Evolutionary conservation across 2,113 vertebrate species (phyloP).

Genomic region (Dasyornis broadbenti): DNA sequence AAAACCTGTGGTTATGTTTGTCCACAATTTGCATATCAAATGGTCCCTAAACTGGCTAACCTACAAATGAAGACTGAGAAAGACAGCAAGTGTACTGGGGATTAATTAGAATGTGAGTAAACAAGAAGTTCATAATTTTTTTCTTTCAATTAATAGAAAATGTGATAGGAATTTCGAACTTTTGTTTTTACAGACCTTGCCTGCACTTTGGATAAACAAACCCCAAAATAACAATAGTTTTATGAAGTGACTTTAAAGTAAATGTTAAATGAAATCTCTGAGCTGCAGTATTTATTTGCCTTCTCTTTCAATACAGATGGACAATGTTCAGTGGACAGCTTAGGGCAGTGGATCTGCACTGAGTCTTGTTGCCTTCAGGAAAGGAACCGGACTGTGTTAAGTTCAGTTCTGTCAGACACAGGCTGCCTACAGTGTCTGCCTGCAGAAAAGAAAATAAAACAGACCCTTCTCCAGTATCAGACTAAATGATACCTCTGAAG

Average conservation of each 20-base stretch:
- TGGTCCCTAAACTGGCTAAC: neutral
- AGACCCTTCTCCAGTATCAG: neutral
- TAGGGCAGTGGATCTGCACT: neutral
- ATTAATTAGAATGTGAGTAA: neutral
- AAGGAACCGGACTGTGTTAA: neutral
- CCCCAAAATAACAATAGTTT: neutral
- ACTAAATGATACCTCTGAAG: neutral
- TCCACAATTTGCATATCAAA: neutral
- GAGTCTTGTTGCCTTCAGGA: neutral
- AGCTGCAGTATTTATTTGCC: neutral
- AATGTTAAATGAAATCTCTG: neutral
- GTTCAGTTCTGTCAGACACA: neutral
- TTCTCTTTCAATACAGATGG: neutral
- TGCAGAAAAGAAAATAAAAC: constrained; percentile 16
- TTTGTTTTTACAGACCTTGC: neutral
- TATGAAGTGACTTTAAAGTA: neutral
- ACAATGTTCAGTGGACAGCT: neutral
- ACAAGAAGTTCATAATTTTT: neutral
- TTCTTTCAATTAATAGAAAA: neutral
- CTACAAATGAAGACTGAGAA: neutral
- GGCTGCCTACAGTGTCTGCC: neutral
- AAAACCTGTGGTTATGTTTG: neutral
- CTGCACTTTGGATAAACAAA: neutral
- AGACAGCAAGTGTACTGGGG: neutral
- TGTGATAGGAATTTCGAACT: neutral